Evolutionary conservation across 2,113 vertebrate genomes (phyloP), one percentile per base, ranked within the genome.

Genomic region (Meleagris gallopavo): DNA sequence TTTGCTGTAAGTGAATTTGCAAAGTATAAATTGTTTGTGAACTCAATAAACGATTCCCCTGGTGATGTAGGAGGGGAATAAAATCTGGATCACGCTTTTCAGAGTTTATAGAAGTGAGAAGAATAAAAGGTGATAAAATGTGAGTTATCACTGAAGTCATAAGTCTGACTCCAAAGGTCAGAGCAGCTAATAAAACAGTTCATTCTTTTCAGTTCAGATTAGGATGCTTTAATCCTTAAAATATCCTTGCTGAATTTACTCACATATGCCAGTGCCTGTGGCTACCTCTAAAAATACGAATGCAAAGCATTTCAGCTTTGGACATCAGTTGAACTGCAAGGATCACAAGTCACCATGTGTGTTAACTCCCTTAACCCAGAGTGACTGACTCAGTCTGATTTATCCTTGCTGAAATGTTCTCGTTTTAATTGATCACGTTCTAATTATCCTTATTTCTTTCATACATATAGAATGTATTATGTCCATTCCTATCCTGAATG

Each of bases 51-150:
- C 0, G 2, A 76, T 80, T 85, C 11, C 19, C 6, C 16, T 91
- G n/a, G 60, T 94, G 60, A 76, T 91, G 70, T 2, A 90, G 71
- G 89, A 82, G 12, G 25, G 71, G 72, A 89, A 80, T 87, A 89
- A 89, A 92, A 87, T 19, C 71, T 64, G 64, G 41, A 79, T 52
- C 34, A 41, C 16, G 11, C 4, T 88, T 92, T 58, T 55, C 75
- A 91, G 45, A 38, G 32, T 94, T 94, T 87, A 94, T 55, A 83
- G 67, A 38, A 94, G 67, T 85, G 85, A 83, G 29, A 66, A 45
- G 36, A 84, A 82, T 60, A 78, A 92, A 89, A 88, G 67, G 64
- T 43, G 90, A 71, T 95, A 92, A 94, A 94, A 67, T 15, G 32
- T 60, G 67, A 87, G 27, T 93, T 95, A 90, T 90, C 80, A 41